These are phyloP conservation scores for Emydocephalus ijimae DNA, from an alignment of 2,113 vertebrate genomes.

Conservation along the genomic window DNA sequence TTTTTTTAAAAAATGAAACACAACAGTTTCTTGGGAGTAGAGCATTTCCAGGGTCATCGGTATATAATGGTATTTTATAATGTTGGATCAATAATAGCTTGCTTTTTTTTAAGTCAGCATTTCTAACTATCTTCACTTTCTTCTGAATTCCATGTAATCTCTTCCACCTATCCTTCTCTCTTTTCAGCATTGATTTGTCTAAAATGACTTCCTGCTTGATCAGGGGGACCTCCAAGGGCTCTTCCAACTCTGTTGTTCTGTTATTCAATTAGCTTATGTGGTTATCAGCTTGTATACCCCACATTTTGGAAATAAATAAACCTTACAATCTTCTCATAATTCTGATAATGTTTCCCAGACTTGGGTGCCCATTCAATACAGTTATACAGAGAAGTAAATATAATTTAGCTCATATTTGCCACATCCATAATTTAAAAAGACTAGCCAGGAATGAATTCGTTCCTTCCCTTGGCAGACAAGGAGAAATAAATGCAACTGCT, in stretches of 20 bases:
- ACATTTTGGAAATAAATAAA: neutral
- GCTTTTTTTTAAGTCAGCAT: neutral
- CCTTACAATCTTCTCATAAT: neutral
- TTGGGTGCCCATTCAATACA: neutral
- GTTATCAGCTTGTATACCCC: neutral
- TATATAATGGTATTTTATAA: neutral
- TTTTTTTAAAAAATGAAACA: neutral
- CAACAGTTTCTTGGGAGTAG: neutral
- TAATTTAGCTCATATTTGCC: neutral
- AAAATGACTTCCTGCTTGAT: no score
- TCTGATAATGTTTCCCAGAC: neutral
- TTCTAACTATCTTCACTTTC: neutral
- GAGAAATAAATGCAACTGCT: neutral
- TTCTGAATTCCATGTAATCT: neutral
- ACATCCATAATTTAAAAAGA: neutral
- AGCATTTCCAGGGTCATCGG: neutral
- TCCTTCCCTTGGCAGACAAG: neutral
- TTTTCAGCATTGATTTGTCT: no score
- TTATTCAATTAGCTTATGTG: neutral
- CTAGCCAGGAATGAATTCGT: neutral
- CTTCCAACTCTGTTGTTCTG: neutral
- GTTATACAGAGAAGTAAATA: neutral
- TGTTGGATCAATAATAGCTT: neutral
- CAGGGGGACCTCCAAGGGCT: no score
- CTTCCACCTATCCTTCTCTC: no score